Base-by-base conservation (phyloP, 2,113 vertebrate genomes). In the Pelecanoides urinatrix region DNA sequence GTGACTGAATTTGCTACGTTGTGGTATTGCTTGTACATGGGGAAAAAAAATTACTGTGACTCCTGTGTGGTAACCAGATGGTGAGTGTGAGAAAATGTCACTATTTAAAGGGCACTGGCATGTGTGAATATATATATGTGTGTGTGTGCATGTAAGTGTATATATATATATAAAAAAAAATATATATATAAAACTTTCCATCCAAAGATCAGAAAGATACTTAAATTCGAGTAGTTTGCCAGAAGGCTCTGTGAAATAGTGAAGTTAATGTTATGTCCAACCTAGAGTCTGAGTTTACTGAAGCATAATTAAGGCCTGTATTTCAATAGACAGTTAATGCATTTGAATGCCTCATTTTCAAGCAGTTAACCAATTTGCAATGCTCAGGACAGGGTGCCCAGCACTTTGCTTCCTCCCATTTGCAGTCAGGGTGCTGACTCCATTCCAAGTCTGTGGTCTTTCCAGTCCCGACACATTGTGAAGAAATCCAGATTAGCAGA, bases 101-200 rank as follows among this genome's bases (percentile, higher is more conserved):
- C 42, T 53, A 11, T 40, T 61, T 73, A 94, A 90, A 95, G 40
- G 62, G 16, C 30, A 53, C 25, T 38, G 11, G 34, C 1, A 1
- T 42, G 17, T 45, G 0, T 49, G 3, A n/a, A n/a, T 42, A 6
- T 30, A 16, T 47, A 6, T 34, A 5, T 65, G 1, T 63, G 9
- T 30, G 6, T 47, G 22, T 50, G 38, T 12, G 27, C 61, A 23
- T 12, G 2, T 38, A 61, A 61, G 36, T 1, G 0, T 6, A 32
- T 61, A 34, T 42, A 18, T 34, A 14, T 40, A 30, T 9, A 22
- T 16, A 32, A 42, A 2, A 22, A 2, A 22, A 18, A 26, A n/a
- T n/a, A n/a, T n/a, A n/a, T n/a, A n/a, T 11, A 11, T 14, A 25
- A 71, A 75, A 9, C 16, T 66, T 87, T 77, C 15, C n/a, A 71